phyloP scores from a whole-genome alignment of 2,113 vertebrate genomes.

The Lamprologus callipterus region DNA sequence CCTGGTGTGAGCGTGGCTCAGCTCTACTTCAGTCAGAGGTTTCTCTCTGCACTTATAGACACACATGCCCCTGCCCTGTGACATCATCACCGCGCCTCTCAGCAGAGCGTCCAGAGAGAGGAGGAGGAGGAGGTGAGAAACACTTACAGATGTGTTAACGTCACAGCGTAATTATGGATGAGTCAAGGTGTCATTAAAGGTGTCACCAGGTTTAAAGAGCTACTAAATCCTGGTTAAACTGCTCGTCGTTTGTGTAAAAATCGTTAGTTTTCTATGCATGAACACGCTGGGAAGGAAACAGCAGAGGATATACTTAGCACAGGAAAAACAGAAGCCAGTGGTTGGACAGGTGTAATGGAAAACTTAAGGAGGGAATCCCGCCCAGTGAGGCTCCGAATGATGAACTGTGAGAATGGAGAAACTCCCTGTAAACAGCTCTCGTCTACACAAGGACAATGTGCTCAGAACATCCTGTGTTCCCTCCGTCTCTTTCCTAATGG shows the following conservation, averaged over 20 bases:
- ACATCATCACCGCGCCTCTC: constrained; percentile 37
- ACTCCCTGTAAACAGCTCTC: constrained; percentile 43
- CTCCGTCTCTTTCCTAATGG: constrained; percentile 48
- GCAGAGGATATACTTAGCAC: neutral
- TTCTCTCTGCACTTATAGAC: constrained; percentile 61
- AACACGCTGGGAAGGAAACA: neutral
- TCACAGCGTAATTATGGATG: neutral
- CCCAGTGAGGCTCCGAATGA: neutral
- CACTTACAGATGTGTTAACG: neutral
- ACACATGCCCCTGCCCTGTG: constrained; percentile 25
- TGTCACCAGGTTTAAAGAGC: neutral
- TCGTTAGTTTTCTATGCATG: neutral
- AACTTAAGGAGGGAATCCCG: constrained; percentile 49
- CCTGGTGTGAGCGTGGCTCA: constrained; percentile 4
- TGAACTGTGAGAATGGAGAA: constrained; percentile 32
- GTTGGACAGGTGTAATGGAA: constrained; percentile 23
- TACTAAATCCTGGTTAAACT: neutral
- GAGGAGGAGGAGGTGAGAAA: constrained; percentile 1
- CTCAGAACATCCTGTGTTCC: constrained; percentile 55
- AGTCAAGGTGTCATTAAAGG: neutral
- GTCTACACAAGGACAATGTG: neutral
- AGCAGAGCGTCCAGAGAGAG: neutral
- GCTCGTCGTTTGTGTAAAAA: neutral
- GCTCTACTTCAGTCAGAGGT: constrained; percentile 43
- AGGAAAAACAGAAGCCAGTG: neutral